A percentile compares a stretch with the other conserved stretches of the same genome.
Conservation (phyloP, 2,113 vertebrate genomes). For the Nesoenas mayeri region DNA sequence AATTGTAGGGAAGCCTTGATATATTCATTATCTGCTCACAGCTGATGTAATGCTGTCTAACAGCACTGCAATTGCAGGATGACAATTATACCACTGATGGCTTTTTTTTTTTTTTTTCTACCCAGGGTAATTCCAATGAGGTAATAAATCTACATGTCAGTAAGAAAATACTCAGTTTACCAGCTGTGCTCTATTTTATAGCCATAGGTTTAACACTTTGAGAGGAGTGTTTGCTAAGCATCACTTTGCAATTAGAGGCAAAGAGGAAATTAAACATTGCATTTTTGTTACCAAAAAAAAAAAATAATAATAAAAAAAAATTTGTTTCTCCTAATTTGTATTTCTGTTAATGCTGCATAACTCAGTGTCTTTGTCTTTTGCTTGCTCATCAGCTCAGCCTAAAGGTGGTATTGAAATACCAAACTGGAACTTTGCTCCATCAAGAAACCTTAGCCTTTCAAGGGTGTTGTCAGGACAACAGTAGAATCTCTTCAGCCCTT, state of each 20-base stretch:
- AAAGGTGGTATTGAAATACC: background rate
- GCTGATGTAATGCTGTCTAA: background rate
- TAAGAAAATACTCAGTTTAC: constrained; percentile 45
- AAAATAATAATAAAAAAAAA: too few species aligned
- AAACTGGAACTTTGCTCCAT: background rate
- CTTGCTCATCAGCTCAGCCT: constrained; percentile 2
- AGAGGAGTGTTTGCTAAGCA: background rate
- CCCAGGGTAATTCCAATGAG: constrained; percentile 36
- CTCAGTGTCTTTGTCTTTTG: background rate
- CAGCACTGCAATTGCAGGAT: constrained; percentile 3
- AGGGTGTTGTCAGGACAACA: background rate
- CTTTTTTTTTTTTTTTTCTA: constrained; percentile 21
- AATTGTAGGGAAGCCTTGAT: background rate
- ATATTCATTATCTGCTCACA: background rate
- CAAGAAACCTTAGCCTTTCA: background rate
- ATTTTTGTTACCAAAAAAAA: background rate
- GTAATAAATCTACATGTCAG: constrained; percentile 39
- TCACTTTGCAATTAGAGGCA: background rate
- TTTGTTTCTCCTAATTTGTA: background rate
- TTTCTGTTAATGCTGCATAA: background rate
- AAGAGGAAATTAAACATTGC: constrained; percentile 3
- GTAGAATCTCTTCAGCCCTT: constrained; percentile 34
- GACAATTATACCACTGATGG: background rate
- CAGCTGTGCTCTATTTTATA: constrained; percentile 47
- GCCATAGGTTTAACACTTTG: constrained; percentile 5